Conservation (phyloP, 2,113 vertebrate genomes). For the Varanus salvator region DNA sequence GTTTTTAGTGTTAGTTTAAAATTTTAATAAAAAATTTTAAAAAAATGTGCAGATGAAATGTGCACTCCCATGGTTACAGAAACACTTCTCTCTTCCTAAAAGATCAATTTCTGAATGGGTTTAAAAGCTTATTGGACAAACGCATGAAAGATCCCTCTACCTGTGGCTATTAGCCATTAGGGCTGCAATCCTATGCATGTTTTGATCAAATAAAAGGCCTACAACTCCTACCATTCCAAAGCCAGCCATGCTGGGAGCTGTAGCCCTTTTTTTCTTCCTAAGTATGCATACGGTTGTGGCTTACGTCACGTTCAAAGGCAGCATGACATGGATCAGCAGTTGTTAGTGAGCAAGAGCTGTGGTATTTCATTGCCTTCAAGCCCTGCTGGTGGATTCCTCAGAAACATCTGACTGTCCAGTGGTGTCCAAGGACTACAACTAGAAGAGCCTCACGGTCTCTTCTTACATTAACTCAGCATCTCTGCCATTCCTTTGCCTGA, state of each 20-base stretch:
- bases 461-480: too few relatives aligned
- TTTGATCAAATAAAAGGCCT: not conserved
- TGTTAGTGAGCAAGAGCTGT: not conserved
- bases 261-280: too few relatives aligned
- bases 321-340: too few relatives aligned
- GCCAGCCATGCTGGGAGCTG: too few relatives aligned
- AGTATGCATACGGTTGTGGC: too few relatives aligned
- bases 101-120: not conserved
- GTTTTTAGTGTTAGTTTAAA: too few relatives aligned
- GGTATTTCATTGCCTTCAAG: not conserved
- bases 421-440: not conserved
- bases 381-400: not conserved
- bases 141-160: not conserved
- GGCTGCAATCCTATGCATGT: not conserved
- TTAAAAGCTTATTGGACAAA: not conserved
- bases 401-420: not conserved
- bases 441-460: not conserved
- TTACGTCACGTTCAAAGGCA: not conserved
- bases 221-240: too few relatives aligned
- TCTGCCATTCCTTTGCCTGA: too few relatives aligned
- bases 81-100: conserved; percentile 30
- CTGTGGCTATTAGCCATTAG: not conserved
- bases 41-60: not conserved
- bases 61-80: not conserved
- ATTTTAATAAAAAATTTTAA: too few relatives aligned